phyloP scores from a whole-genome alignment of 2,113 vertebrate species.

The Coregonus clupeaformis region DNA sequence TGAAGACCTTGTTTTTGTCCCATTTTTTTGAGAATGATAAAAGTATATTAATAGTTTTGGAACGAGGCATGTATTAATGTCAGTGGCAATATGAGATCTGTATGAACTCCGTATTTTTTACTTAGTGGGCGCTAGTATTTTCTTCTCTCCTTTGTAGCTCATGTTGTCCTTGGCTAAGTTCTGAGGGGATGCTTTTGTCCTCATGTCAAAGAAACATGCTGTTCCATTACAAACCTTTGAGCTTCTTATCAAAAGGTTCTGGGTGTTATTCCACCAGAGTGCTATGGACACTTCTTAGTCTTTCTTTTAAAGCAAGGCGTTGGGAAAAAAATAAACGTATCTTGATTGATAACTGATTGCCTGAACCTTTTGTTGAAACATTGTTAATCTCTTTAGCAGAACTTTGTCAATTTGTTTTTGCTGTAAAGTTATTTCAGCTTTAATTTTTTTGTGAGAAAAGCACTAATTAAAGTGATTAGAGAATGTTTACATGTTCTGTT shows the following conservation, averaged over 20 bases:
- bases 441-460: constrained; percentile 87
- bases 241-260: constrained; percentile 42
- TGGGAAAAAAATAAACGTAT: constrained; percentile 10
- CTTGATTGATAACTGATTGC: constrained; percentile 29
- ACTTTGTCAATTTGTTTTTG: constrained; percentile 80
- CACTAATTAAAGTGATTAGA: constrained; percentile 92
- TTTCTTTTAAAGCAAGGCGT: constrained; percentile 5
- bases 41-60: constrained; percentile 12
- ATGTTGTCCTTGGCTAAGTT: constrained; percentile 58
- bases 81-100: constrained; percentile 39
- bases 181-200: constrained; percentile 56
- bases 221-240: constrained; percentile 1
- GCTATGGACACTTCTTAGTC: constrained; percentile 28
- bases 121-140: constrained; percentile 26
- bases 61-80: constrained; percentile 16
- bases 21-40: constrained; percentile 15
- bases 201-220: constrained; percentile 32
- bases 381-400: constrained; percentile 78
- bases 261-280: constrained; percentile 66
- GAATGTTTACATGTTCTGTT: constrained; percentile 66
- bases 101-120: constrained; percentile 35
- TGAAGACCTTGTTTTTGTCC: background rate
- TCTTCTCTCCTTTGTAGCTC: constrained; percentile 61
- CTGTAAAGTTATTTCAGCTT: constrained; percentile 84
- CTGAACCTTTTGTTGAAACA: constrained; percentile 63